A percentile compares a stretch with the other conserved stretches of the same genome.
These are phyloP conservation scores for Acholoe squamosa DNA, from an alignment of 2,888 invertebrate species.

Conservation along the genomic window DNA sequence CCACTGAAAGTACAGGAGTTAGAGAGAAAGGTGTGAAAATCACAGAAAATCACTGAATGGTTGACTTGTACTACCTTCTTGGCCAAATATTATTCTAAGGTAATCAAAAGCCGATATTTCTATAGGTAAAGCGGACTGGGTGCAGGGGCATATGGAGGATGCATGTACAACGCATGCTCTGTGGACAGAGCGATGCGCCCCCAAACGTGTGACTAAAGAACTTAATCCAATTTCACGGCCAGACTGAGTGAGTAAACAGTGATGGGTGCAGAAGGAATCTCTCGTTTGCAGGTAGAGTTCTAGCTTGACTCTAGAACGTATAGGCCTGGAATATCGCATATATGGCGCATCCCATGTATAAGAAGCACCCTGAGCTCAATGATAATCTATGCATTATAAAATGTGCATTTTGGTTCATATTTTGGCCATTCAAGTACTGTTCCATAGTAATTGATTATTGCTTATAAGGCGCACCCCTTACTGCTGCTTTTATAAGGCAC, in stretches of 20 bases:
- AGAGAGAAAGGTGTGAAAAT: not conserved
- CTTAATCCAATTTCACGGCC: constrained; percentile 27
- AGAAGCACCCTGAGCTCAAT: no score
- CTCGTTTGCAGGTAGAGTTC: no score
- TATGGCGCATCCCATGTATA: no score
- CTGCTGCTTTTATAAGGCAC: no score
- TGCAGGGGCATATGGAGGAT: not conserved
- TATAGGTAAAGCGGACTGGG: not conserved
- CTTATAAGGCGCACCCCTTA: no score
- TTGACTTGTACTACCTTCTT: constrained; percentile 11
- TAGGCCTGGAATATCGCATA: no score
- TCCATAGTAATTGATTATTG: no score
- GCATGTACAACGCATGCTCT: constrained; percentile 2
- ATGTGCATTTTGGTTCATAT: no score
- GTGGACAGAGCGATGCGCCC: not conserved
- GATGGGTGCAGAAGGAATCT: not conserved
- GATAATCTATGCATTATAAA: no score
- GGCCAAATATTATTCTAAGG: not conserved
- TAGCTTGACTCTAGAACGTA: no score
- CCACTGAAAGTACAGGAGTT: not conserved
- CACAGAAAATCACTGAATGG: not conserved
- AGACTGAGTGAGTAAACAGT: not conserved
- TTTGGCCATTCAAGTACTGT: no score
- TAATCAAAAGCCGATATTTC: not conserved
- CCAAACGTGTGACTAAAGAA: not conserved